Evolutionary conservation across 30 jellyfish, hydroid and myxozoan genomes (phyloP), one percentile per base, ranked within the genome.

Genomic region (Turritopsis dohrnii): DNA sequence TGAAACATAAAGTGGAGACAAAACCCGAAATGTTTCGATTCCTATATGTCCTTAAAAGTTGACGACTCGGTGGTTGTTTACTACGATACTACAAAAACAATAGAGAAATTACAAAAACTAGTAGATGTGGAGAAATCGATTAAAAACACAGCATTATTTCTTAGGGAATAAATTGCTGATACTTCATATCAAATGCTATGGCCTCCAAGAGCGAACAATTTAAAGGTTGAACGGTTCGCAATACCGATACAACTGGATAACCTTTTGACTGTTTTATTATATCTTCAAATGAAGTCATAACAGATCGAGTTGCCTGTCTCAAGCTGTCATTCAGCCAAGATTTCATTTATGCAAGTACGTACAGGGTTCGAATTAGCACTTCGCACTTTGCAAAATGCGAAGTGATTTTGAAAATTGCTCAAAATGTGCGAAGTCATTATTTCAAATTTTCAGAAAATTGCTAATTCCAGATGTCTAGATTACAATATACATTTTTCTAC

Each of bases 151-250:
- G 72, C 72, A 54, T 54, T 54, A 54, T 54, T 54, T n/a, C 72
- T 54, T 54, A 54, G 72, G n/a, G n/a, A 54, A 54, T 18, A 54
- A n/a, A 54, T 54, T 16, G n/a, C 72, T 54, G 72, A 54, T 54
- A 54, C 72, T 54, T 54, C 72, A 54, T 54, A 54, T n/a, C 19
- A 54, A 54, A 54, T 54, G 72, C 72, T 16, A 54, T 54, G 72
- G 72, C 72, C 72, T 54, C 72, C 72, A n/a, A 54, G 72, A 54
- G 72, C 72, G n/a, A n/a, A 54, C n/a, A n/a, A 54, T 54, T 54
- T 54, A 54, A 54, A 54, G 72, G 18, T 54, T 54, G 72, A 54
- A 54, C 72, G 72, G 72, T 54, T 54, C 72, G n/a, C n/a, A 54
- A 54, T 54, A 54, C 72, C 72, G 72, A 54, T n/a, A 54, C 72